These are phyloP conservation scores for Tympanoctomys barrerae DNA, from an alignment of 2,797 vertebrate species.

Conservation along the genomic window DNA sequence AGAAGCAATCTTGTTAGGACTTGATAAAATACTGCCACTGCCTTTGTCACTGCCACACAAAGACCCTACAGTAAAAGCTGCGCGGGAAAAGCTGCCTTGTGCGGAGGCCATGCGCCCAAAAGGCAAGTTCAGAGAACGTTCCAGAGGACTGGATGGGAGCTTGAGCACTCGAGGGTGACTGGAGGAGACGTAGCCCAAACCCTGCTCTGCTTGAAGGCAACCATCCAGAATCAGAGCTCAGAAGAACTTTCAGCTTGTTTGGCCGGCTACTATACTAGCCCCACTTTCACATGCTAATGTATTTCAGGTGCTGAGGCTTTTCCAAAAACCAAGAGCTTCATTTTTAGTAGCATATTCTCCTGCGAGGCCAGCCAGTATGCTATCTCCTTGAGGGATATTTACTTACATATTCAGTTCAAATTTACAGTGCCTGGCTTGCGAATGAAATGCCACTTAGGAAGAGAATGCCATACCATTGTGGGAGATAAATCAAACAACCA, in stretches of 20 bases:
- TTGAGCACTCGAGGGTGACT: not conserved
- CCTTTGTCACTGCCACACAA: conserved; percentile 64
- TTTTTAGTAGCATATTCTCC: conserved; percentile 59
- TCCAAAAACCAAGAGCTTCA: conserved; percentile 59
- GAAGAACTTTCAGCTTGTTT: not conserved
- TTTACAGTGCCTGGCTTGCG: conserved; percentile 81
- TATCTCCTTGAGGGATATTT: conserved; percentile 81
- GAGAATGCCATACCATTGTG: conserved; percentile 81
- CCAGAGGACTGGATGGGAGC: not conserved
- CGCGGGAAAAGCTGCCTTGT: not conserved
- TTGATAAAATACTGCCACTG: conserved; percentile 50
- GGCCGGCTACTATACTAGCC: not conserved
- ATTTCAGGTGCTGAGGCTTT: conserved; percentile 57
- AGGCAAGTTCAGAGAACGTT: conserved; percentile 48
- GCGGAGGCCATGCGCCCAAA: not conserved
- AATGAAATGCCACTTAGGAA: conserved; percentile 84
- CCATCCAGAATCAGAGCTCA: not conserved
- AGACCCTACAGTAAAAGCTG: conserved; percentile 46
- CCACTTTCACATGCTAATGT: not conserved
- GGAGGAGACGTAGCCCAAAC: not conserved
- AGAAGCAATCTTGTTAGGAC: conserved; percentile 57
- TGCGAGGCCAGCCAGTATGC: conserved; percentile 47
- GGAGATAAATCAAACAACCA: conserved; percentile 83
- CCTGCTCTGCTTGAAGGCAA: not conserved
- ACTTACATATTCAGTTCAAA: conserved; percentile 84